Base-by-base conservation (phyloP, 1,140 invertebrate genomes). In the Cotesia vestalis region DNA sequence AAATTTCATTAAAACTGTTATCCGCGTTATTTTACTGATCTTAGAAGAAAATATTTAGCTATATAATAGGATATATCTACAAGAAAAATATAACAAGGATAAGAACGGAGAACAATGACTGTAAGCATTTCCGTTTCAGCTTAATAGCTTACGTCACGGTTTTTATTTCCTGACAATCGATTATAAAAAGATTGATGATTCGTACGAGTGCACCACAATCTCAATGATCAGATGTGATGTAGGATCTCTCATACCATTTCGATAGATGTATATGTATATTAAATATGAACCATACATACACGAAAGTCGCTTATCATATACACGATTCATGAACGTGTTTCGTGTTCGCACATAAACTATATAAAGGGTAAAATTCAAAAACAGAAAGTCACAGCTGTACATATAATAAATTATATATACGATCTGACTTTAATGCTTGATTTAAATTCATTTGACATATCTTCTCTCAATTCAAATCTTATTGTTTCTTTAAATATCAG, bases 251-350 rank as follows among this genome's bases (percentile, higher is more conserved):
- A 52, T 9, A 67, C 46, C 14, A 36, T n/a, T 36, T n/a, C 5
- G 52, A 20, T 17, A 4, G 8, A 0, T 40, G 1, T 66, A 66
- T 52, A 9, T 46, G 4, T 46, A 46, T 11, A 46, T 46, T 27
- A 27, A 27, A 46, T 46, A 40, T 40, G 11, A 11, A 46, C 11
- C 40, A 46, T 9, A 46, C 40, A 46, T 46, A 46, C 5, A 66
- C 27, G 5, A 66, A 52, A 53, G 9, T 4, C 14, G 64, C 64
- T 66, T 66, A 66, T 66, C 51, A 66, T 46, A 46, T 46, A 46
- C 68, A 69, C 67, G 35, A 69, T 57, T 62, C 68, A 69, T 57
- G 68, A 69, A 69, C 59, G 59, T 69, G 68, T 69, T 57, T 69
- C 68, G 59, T 69, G 68, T 62, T 61, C 57, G 40, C 68, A 62